Evolutionary conservation across 2,797 vertebrate species (phyloP).

Genomic region (Etheostoma nigrum): DNA sequence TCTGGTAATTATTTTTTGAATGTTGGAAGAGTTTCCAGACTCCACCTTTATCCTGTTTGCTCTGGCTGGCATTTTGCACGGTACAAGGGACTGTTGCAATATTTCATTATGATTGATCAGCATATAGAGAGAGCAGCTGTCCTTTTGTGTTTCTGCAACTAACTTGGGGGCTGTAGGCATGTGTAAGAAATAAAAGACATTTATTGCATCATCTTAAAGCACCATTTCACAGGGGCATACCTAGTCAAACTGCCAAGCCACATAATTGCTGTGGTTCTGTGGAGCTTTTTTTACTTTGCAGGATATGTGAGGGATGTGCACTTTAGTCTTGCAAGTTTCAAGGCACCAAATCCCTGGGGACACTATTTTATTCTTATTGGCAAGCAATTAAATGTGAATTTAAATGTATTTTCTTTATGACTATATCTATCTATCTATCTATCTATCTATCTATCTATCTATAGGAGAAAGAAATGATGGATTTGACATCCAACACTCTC

Average conservation of each 20-base stretch:
- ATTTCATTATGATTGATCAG: conserved; percentile 71
- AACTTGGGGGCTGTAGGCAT: conserved; percentile 61
- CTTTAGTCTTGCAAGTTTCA: conserved; percentile 40
- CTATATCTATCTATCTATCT: background rate
- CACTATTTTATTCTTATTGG: conserved; percentile 31
- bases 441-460: conserved; percentile 4
- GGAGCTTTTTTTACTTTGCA: conserved; percentile 39
- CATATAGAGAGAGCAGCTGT: conserved; percentile 71
- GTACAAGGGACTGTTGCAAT: conserved; percentile 55
- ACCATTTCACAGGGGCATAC: conserved; percentile 66
- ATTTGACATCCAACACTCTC: background rate
- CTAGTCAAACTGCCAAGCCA: conserved; percentile 52
- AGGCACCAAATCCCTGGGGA: conserved; percentile 16
- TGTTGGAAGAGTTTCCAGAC: conserved; percentile 31
- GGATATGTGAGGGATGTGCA: conserved; percentile 44
- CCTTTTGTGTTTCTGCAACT: conserved; percentile 70
- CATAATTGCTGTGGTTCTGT: conserved; percentile 60
- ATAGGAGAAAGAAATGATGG: background rate
- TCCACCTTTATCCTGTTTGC: conserved; percentile 38
- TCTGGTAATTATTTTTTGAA: conserved; percentile 7
- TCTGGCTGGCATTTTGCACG: conserved; percentile 50
- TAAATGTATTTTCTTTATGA: conserved; percentile 7
- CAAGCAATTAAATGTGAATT: conserved; percentile 36
- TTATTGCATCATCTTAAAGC: conserved; percentile 73
- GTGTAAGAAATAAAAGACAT: conserved; percentile 71